phyloP scores from a whole-genome alignment of 2,797 vertebrate genomes.

The Otolemur crassicaudatus region DNA sequence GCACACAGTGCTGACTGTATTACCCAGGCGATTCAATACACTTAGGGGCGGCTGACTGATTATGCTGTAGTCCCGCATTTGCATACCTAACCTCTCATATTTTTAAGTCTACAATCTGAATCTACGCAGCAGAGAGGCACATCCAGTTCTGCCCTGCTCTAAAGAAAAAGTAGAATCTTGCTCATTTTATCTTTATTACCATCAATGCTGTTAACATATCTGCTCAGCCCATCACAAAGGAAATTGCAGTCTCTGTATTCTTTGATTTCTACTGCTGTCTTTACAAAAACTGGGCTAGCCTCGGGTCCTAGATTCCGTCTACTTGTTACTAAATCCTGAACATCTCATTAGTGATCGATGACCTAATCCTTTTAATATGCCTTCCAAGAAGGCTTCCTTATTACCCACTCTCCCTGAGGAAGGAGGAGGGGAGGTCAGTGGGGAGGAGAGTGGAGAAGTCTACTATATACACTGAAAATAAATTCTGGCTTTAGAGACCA shows the following conservation, averaged over 20 bases:
- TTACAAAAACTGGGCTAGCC: constrained; percentile 22
- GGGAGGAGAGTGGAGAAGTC: neutral
- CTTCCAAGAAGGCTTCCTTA: constrained; percentile 74
- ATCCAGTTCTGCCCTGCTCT: neutral
- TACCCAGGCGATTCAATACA: constrained; percentile 69
- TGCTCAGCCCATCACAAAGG: constrained; percentile 28
- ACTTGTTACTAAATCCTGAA: constrained; percentile 59
- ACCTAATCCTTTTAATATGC: constrained; percentile 75
- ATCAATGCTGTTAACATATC: neutral
- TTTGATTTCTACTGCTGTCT: constrained; percentile 37
- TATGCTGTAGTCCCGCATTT: constrained; percentile 46
- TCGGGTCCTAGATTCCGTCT: constrained; percentile 46
- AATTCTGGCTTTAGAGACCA: constrained; percentile 21
- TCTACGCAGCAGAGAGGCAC: constrained; percentile 26
- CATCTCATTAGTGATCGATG: constrained; percentile 72
- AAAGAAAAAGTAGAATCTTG: constrained; percentile 42
- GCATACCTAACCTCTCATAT: constrained; percentile 61
- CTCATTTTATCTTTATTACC: constrained; percentile 10
- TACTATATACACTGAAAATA: constrained; percentile 38
- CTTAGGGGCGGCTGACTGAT: constrained; percentile 73
- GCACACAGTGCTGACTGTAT: constrained; percentile 59
- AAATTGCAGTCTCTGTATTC: constrained; percentile 50
- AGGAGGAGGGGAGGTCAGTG: neutral
- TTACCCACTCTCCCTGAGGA: constrained; percentile 46
- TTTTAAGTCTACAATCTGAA: constrained; percentile 60